Evolutionary conservation across 2,888 invertebrate species (phyloP).

Genomic region (Pomacea canaliculata): DNA sequence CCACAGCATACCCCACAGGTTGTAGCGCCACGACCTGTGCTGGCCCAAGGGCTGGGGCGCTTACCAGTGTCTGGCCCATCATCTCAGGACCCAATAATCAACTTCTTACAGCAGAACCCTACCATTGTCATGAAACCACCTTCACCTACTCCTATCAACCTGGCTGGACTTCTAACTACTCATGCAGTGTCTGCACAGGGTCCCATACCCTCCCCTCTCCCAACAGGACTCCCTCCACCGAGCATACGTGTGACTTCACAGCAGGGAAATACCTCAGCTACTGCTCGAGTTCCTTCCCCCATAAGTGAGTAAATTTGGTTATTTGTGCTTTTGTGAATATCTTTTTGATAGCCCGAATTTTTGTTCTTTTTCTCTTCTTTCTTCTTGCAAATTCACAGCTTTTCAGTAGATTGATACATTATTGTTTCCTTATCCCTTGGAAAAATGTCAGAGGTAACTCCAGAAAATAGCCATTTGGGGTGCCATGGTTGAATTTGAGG

Average conservation of each 20-base stretch:
- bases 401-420: too few species aligned
- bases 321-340: too few species aligned
- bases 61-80: background rate
- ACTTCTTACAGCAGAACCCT: slow-evolving; percentile 64
- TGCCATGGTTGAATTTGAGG: too few species aligned
- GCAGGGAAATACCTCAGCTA: slow-evolving; percentile 46
- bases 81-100: slow-evolving; percentile 54
- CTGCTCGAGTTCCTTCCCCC: slow-evolving; percentile 62
- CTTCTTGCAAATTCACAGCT: too few species aligned
- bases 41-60: slow-evolving; percentile 11
- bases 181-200: slow-evolving; percentile 18
- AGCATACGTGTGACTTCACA: slow-evolving; percentile 48
- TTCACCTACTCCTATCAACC: slow-evolving; percentile 54
- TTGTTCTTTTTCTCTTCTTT: too few species aligned
- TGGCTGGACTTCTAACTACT: slow-evolving; percentile 14
- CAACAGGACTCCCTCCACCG: slow-evolving; percentile 30
- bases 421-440: too few species aligned
- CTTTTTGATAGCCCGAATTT: too few species aligned
- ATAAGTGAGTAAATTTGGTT: slow-evolving; percentile 57
- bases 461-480: too few species aligned
- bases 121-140: slow-evolving; percentile 64
- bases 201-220: slow-evolving; percentile 54
- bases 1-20: slow-evolving; percentile 19
- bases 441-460: too few species aligned
- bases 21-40: slow-evolving; percentile 19